Evolutionary conservation across 2,888 invertebrate genomes (phyloP).

Genomic region (Campoplex nolae): DNA sequence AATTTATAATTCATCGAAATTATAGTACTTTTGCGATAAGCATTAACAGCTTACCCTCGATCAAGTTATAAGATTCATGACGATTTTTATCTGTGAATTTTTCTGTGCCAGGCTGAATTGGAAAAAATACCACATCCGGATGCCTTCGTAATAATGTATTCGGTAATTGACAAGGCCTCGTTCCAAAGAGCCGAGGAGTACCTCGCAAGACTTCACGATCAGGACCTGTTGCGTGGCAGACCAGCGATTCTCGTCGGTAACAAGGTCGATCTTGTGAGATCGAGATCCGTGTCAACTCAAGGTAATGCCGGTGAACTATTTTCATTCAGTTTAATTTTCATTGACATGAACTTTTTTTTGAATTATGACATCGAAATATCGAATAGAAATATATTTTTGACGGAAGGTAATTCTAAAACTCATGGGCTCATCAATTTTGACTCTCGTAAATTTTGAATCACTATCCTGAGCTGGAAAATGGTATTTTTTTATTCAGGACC

Average conservation of each 20-base stretch:
- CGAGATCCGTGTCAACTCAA: conserved; percentile 95
- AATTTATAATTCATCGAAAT: not conserved
- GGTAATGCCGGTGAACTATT: conserved; percentile 87
- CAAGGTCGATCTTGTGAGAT: conserved; percentile 96
- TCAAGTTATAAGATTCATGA: too few species aligned
- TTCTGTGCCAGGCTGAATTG: conserved; percentile 88
- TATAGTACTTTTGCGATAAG: not conserved
- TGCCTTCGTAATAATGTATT: conserved; percentile 95
- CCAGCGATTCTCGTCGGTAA: conserved; percentile 96
- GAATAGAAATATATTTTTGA: too few species aligned
- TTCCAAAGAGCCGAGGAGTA: conserved; percentile 94
- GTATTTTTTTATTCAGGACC: too few species aligned
- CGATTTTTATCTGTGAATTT: not conserved
- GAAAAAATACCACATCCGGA: conserved; percentile 90
- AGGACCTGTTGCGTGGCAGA: conserved; percentile 90
- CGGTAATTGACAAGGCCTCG: conserved; percentile 95
- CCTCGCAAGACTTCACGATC: conserved; percentile 91
- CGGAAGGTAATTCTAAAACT: too few species aligned
- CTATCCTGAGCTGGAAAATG: too few species aligned
- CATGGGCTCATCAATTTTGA: too few species aligned
- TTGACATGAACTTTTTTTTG: too few species aligned
- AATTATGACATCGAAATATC: too few species aligned
- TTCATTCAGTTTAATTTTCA: not conserved
- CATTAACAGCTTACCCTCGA: not conserved
- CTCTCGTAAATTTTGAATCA: too few species aligned